These are phyloP conservation scores for Chionomys nivalis DNA, from an alignment of 2,113 vertebrate genomes.

Conservation along the genomic window DNA sequence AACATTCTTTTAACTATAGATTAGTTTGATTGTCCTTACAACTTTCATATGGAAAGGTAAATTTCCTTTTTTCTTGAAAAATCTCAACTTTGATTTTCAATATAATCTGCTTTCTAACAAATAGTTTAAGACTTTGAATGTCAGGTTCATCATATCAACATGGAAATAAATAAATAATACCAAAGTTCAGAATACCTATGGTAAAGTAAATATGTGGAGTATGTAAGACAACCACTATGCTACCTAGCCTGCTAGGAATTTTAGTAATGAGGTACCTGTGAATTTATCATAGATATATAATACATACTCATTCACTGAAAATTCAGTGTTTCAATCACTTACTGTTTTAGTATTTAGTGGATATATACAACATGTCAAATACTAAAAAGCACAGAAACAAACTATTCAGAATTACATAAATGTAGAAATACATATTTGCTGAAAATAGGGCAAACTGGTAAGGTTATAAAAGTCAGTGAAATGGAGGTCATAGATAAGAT, in stretches of 20 bases:
- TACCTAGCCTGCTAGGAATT: not conserved
- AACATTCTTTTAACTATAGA: not conserved
- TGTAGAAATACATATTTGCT: not conserved
- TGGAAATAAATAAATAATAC: not conserved
- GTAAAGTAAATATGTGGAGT: not conserved
- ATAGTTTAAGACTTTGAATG: slow-evolving; percentile 2
- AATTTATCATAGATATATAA: not conserved
- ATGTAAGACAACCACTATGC: not conserved
- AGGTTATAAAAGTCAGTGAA: not conserved
- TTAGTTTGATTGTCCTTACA: not conserved
- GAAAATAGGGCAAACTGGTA: not conserved
- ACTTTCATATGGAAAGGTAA: slow-evolving; percentile 7
- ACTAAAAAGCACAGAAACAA: not conserved
- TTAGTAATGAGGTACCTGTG: not conserved
- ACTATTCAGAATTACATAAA: slow-evolving; percentile 25
- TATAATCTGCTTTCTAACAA: not conserved
- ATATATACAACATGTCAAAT: not conserved
- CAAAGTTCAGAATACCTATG: not conserved
- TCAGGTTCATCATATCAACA: not conserved
- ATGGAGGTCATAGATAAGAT: not conserved
- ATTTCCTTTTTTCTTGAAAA: not conserved
- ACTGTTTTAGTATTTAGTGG: slow-evolving; percentile 1
- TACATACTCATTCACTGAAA: not conserved
- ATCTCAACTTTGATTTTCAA: slow-evolving; percentile 11
- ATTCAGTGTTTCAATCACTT: not conserved